Evolutionary conservation across 2,888 invertebrate species (phyloP).

Genomic region (Habroteleia sp.): DNA sequence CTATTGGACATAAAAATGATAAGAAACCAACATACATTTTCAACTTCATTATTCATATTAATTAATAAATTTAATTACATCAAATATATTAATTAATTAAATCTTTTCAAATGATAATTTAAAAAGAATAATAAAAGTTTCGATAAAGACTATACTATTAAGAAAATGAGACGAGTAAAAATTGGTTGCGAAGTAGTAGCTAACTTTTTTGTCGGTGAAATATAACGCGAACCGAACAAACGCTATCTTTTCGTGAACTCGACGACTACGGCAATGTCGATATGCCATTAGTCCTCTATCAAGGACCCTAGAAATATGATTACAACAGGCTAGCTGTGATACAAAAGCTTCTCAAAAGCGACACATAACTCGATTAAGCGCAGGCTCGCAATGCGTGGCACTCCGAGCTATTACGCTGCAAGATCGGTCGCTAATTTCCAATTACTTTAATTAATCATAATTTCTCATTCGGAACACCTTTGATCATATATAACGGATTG

Average conservation of each 20-base stretch:
- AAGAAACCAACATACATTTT: too few relatives aligned
- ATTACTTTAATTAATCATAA: slow-evolving; percentile 78
- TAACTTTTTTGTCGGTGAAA: slow-evolving; percentile 28
- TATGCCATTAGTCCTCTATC: slow-evolving; percentile 78
- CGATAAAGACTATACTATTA: too few relatives aligned
- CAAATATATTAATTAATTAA: too few relatives aligned
- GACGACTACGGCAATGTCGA: slow-evolving; percentile 67
- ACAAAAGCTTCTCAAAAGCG: slow-evolving; percentile 80
- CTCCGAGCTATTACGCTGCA: slow-evolving; percentile 74
- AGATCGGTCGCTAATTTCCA: slow-evolving; percentile 80
- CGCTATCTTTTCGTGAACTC: slow-evolving; percentile 60
- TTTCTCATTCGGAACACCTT: slow-evolving; percentile 78
- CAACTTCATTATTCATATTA: too few relatives aligned
- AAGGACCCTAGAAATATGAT: slow-evolving; percentile 78
- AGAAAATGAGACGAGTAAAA: too few relatives aligned
- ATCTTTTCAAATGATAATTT: too few relatives aligned
- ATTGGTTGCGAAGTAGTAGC: too few relatives aligned
- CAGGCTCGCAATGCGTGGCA: slow-evolving; percentile 72
- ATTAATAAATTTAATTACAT: too few relatives aligned
- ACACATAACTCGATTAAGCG: slow-evolving; percentile 76
- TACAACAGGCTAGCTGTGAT: slow-evolving; percentile 78
- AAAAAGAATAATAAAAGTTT: too few relatives aligned
- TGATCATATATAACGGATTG: slow-evolving; percentile 70
- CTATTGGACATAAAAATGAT: too few relatives aligned
- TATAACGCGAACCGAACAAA: slow-evolving; percentile 51